Evolutionary conservation across 2,888 invertebrate genomes (phyloP), one percentile per base, ranked within the genome.

Genomic region (Pristionchus exspectatus): DNA sequence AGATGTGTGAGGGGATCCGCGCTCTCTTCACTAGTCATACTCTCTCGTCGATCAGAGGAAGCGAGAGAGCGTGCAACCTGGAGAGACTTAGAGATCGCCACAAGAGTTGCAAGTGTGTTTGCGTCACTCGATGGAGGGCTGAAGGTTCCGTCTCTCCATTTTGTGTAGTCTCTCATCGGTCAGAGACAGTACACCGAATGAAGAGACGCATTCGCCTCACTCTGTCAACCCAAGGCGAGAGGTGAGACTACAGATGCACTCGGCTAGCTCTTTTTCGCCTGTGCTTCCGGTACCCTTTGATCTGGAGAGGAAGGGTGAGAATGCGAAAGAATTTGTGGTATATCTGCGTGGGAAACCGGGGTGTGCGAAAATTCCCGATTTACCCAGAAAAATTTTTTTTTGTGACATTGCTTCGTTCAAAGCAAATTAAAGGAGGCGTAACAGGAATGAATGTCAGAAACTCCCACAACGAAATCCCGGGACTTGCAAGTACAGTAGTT

Each of bases 1-100:
- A n/a, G 38, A 74, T 74, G 74, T 74, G 74, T 74, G 44, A 74
- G 24, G 7, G 38, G 74, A 74, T 74, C 16, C 33, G 72, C 74
- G 30, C 69, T 69, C 69, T 69, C 27, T 10, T 2, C 69, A 2
- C 30, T 69, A 27, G 7, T 2, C 69, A 69, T 12, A 18, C 27
- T 69, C 69, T 69, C 27, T 69, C 10, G 27, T 9, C 30, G 27
- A 16, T 16, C 69, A 69, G 27, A 69, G 12, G 33, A 18, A 30
- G 63, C 30, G 33, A 69, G 69, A 69, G 69, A 69, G 69, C 10
- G 63, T 4, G 63, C 7, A n/a, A 63, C 63, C n/a, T n/a, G 63
- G n/a, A 63, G 63, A 63, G 63, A 63, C n/a, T 10, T 24, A 63
- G 63, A 24, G 2, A 10, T 10, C 63, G 24, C 9, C 12, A 50